Evolutionary conservation across 2,888 invertebrate species (phyloP).

Genomic region (Thyatira batis): DNA sequence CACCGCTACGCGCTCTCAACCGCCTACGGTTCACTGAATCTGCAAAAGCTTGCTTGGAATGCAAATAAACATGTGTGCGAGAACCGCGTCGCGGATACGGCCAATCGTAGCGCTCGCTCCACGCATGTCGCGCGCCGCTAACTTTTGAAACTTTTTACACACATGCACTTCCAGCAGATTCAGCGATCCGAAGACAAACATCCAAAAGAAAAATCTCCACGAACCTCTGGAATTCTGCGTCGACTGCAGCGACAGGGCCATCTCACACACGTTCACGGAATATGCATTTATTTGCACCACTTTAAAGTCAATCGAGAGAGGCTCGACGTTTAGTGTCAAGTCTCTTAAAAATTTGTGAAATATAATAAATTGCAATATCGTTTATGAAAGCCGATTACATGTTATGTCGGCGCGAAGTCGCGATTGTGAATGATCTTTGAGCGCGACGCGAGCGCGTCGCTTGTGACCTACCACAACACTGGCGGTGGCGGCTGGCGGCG

Average conservation of each 20-base stretch:
- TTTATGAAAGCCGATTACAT: constrained; percentile 40
- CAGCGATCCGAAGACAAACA: constrained; percentile 36
- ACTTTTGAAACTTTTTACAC: constrained; percentile 74
- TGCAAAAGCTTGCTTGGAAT: constrained; percentile 69
- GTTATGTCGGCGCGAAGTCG: constrained; percentile 66
- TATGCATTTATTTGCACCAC: constrained; percentile 71
- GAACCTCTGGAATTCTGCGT: constrained; percentile 81
- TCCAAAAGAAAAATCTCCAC: constrained; percentile 42
- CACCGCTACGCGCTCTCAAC: constrained; percentile 63
- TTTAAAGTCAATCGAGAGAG: constrained; percentile 34
- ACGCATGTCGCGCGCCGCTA: constrained; percentile 74
- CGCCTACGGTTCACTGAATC: constrained; percentile 79
- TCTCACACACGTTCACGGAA: constrained; percentile 79
- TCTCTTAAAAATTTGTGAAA: constrained; percentile 13
- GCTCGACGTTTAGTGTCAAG: constrained; percentile 18
- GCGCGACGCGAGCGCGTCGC: constrained; percentile 63
- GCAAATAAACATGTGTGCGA: constrained; percentile 80
- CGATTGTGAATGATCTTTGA: constrained; percentile 58
- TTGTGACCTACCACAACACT: constrained; percentile 86
- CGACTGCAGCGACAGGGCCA: constrained; percentile 83
- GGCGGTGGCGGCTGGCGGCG: constrained; percentile 59
- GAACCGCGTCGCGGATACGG: constrained; percentile 49
- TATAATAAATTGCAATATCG: constrained; percentile 28
- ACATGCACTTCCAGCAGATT: constrained; percentile 58
- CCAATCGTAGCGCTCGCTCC: constrained; percentile 69